Percentiles rank a stretch among this genome's conserved stretches.
These are phyloP conservation scores for Gadus chalcogrammus DNA, from an alignment of 2,113 vertebrate species.

Conservation along the genomic window DNA sequence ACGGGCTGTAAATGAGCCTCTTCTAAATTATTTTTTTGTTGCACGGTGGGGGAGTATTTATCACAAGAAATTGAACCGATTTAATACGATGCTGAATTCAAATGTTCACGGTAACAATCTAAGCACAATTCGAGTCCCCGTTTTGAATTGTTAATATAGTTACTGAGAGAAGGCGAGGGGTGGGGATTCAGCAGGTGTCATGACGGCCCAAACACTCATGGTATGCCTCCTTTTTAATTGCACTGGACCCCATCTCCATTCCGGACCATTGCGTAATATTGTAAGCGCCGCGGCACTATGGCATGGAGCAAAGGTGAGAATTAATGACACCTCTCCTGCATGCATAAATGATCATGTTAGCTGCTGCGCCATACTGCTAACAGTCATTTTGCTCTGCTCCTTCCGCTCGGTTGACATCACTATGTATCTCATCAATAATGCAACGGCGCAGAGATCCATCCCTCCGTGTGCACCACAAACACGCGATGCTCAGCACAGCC, in stretches of 20 bases:
- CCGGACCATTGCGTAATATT: not conserved
- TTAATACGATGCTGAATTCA: no score
- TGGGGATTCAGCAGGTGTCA: no score
- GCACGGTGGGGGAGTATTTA: no score
- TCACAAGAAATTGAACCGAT: no score
- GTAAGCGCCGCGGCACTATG: conserved; percentile 31
- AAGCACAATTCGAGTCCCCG: no score
- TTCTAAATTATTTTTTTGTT: no score
- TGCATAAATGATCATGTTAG: conserved; percentile 58
- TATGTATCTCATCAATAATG: conserved; percentile 72
- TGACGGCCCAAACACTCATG: not conserved
- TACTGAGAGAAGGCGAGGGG: no score
- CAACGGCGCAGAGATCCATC: conserved; percentile 60
- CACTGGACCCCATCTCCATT: no score
- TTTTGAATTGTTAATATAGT: no score
- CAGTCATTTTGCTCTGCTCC: conserved; percentile 66
- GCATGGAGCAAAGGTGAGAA: conserved; percentile 53
- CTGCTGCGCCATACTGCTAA: conserved; percentile 48
- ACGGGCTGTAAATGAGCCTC: no score
- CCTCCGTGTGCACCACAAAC: conserved; percentile 49
- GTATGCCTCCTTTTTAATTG: not conserved
- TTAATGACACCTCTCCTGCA: conserved; percentile 61
- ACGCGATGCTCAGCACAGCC: conserved; percentile 18
- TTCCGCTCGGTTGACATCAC: conserved; percentile 68
- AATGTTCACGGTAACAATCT: no score